These are phyloP conservation scores for Drosophila fungiperda DNA, from an alignment of 2,888 invertebrate species.

Conservation along the genomic window DNA sequence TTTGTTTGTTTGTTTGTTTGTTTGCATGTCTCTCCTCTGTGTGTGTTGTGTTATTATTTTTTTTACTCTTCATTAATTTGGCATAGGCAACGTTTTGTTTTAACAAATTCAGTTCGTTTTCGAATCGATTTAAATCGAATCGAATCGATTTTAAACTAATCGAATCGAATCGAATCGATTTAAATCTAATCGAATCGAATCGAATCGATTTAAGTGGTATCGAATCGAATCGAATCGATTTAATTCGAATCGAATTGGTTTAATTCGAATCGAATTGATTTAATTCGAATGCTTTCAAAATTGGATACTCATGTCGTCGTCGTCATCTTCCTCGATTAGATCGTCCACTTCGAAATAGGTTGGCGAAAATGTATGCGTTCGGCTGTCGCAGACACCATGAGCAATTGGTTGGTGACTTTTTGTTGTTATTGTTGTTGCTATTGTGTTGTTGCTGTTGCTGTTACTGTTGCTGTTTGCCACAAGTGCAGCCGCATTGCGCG, in stretches of 20 bases:
- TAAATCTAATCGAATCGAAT: neutral
- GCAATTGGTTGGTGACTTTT: too few species aligned
- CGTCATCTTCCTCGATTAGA: conserved; percentile 80
- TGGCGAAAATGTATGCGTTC: conserved; percentile 39
- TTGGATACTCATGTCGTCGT: conserved; percentile 48
- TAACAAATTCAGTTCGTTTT: conserved; percentile 49
- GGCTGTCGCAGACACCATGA: conserved; percentile 6
- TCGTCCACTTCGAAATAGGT: conserved; percentile 77
- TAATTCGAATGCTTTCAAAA: conserved; percentile 23
- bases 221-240: neutral
- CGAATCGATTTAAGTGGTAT: neutral
- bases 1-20: conserved; percentile 3
- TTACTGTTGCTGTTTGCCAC: conserved; percentile 3
- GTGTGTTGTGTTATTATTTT: conserved; percentile 11
- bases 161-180: too few species aligned
- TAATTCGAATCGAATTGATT: neutral
- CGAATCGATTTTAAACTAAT: neutral
- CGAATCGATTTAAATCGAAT: neutral
- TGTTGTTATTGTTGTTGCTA: neutral
- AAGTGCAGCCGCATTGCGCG: conserved; percentile 18
- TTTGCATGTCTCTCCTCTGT: conserved; percentile 3
- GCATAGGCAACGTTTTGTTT: conserved; percentile 61
- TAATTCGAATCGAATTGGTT: too few species aligned
- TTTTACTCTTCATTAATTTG: conserved; percentile 45
- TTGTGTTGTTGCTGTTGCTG: conserved; percentile 13